These are phyloP conservation scores for Sebastes trivittatus DNA, from an alignment of 2,797 vertebrate species.

Conservation along the genomic window DNA sequence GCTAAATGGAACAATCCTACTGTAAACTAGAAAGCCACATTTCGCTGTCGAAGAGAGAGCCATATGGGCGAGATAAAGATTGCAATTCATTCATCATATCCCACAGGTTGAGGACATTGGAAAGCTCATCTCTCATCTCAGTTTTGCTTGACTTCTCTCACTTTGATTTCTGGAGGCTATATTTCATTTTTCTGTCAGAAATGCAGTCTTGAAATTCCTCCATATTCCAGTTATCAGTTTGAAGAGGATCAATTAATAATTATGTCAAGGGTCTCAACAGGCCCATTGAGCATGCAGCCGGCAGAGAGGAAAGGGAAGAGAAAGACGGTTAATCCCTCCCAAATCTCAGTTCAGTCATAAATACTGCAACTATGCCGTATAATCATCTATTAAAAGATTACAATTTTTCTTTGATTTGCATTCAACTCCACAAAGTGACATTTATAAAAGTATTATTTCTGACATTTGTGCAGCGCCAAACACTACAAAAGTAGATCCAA, in stretches of 20 bases:
- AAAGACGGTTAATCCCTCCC: slow-evolving; percentile 28
- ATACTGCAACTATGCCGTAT: slow-evolving; percentile 3
- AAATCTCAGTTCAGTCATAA: slow-evolving; percentile 20
- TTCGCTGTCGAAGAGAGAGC: slow-evolving; percentile 13
- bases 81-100: slow-evolving; percentile 15
- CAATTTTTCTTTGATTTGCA: slow-evolving; percentile 17
- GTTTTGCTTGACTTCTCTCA: slow-evolving; percentile 14
- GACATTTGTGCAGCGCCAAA: not conserved
- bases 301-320: slow-evolving; percentile 10
- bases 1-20: slow-evolving; percentile 47
- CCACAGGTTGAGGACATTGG: slow-evolving; percentile 9
- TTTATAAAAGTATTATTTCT: slow-evolving; percentile 2
- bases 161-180: not conserved
- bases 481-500: not conserved
- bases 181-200: slow-evolving; percentile 32
- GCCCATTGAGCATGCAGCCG: slow-evolving; percentile 15
- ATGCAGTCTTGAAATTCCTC: slow-evolving; percentile 14
- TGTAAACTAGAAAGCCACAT: slow-evolving; percentile 40
- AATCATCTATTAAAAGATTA: slow-evolving; percentile 16
- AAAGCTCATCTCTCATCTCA: slow-evolving; percentile 19
- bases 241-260: slow-evolving; percentile 57
- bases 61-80: slow-evolving; percentile 17
- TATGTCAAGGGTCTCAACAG: slow-evolving; percentile 41
- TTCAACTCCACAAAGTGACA: not conserved
- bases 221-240: slow-evolving; percentile 39